Evolutionary conservation across 2,113 vertebrate genomes (phyloP), one percentile per base, ranked within the genome.

Genomic region (Anarrhichthys ocellatus): DNA sequence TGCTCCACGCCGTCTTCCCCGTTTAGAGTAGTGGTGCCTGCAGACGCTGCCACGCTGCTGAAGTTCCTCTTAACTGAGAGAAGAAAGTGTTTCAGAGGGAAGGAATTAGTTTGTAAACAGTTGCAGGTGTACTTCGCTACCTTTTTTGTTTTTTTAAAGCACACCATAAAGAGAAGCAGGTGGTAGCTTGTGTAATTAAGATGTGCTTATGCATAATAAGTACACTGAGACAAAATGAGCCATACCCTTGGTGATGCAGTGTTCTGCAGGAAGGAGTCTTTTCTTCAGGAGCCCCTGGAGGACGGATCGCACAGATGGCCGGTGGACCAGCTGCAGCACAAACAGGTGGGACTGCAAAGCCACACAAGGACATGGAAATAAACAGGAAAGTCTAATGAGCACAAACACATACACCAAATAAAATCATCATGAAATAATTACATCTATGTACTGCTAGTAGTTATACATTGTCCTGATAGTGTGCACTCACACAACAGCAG

Each of bases 161-260:
- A 7, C n/a, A 38, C 1, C 22, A 9, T 66, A n/a, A 82, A 85
- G 66, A 65, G 70, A 68, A 85, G 66, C 77, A 82, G 79, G 66
- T 78, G 80, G 40, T 8, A 2, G 72, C 46, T 46, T 0, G 6
- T 50, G 79, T 86, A 81, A 91, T 88, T 86, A 22, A 83, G 84
- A 87, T 36, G 64, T 75, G 29, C 58, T 80, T 80, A 4, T 80
- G 61, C 75, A 81, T 78, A 85, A 80, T 59, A 86, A 82, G 17
- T 29, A 62, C 17, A 9, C 14, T 29, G 18, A 73, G 76, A 73
- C 36, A 71, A 73, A 85, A 85, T 40, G 78, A 89, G 74, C 14
- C 96, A 79, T 97, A 99, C 98, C 97, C 94, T 99, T 99, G 32
- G 98, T 99, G 94, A 99, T 99, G 91, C 98, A 99, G 91, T 99